phyloP scores from a whole-genome alignment of 2,113 vertebrate genomes.

The Megaptera novaeangliae region DNA sequence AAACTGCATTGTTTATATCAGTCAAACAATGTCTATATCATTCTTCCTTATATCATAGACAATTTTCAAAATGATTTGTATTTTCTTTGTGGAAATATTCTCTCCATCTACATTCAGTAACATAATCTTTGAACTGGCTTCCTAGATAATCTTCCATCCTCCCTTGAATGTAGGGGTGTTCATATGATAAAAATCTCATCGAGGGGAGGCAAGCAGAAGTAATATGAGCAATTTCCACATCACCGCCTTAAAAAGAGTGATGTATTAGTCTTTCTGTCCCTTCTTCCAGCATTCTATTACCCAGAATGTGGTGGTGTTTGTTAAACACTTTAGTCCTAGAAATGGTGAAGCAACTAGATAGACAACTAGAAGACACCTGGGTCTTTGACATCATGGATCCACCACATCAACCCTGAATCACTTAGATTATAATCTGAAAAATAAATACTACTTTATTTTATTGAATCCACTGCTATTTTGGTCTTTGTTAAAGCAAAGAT shows the following conservation, averaged over 20 bases:
- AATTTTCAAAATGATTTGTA: not conserved
- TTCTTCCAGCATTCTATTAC: not conserved
- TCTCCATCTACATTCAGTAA: not conserved
- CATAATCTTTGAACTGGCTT: not conserved
- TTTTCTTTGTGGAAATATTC: not conserved
- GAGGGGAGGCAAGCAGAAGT: not conserved
- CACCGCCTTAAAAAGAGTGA: not conserved
- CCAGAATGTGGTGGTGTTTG: not conserved
- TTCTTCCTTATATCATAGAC: not conserved
- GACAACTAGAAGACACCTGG: not conserved
- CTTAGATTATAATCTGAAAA: not conserved
- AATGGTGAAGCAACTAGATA: not conserved
- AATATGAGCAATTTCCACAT: not conserved
- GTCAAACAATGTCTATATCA: not conserved
- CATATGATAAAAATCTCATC: not conserved
- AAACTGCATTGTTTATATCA: not conserved
- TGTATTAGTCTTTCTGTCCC: not conserved
- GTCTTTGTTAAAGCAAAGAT: not conserved
- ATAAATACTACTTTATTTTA: not conserved
- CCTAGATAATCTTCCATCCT: not conserved
- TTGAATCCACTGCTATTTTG: not conserved
- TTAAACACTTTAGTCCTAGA: not conserved
- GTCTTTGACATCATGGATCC: not conserved
- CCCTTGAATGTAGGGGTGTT: not conserved
- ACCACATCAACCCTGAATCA: not conserved